These are phyloP conservation scores for Callinectes sapidus DNA, from an alignment of 2,888 invertebrate genomes.

Conservation along the genomic window DNA sequence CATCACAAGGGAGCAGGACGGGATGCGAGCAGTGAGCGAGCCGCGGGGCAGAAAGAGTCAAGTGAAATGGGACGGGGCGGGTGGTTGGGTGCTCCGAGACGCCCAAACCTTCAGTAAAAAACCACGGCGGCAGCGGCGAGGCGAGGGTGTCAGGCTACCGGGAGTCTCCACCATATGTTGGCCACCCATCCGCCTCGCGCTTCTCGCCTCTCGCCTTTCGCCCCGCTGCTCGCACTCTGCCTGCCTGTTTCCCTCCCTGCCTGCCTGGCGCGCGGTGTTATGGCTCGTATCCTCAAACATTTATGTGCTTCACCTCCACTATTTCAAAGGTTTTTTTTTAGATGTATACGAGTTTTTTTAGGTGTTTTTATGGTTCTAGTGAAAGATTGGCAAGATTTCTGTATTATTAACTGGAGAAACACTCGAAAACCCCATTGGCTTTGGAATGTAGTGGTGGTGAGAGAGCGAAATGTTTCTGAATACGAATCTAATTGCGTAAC, in stretches of 20 bases:
- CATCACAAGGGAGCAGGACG: not conserved
- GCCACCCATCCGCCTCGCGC: not conserved
- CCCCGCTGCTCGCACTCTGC: not conserved
- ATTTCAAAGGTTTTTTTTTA: too few relatives aligned
- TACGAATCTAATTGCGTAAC: slow-evolving; percentile 9
- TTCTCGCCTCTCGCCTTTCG: too few relatives aligned
- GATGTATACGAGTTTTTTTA: too few relatives aligned
- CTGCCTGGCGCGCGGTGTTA: slow-evolving; percentile 2
- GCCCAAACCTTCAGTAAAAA: not conserved
- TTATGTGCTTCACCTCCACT: too few relatives aligned
- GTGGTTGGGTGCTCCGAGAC: not conserved
- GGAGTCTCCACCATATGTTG: slow-evolving; percentile 26
- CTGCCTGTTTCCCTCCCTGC: not conserved
- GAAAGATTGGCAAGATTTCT: too few relatives aligned
- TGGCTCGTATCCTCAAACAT: too few relatives aligned
- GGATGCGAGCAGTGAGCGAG: not conserved
- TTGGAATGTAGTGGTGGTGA: too few relatives aligned
- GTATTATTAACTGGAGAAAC: too few relatives aligned
- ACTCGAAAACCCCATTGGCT: too few relatives aligned
- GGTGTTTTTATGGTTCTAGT: too few relatives aligned
- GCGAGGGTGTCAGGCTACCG: slow-evolving; percentile 13
- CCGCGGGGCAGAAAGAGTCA: not conserved
- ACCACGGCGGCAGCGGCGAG: not conserved
- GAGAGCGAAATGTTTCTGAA: too few relatives aligned
- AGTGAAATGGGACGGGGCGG: not conserved